Conservation (phyloP, 2,797 vertebrate genomes). For the Okamejei kenojei region DNA sequence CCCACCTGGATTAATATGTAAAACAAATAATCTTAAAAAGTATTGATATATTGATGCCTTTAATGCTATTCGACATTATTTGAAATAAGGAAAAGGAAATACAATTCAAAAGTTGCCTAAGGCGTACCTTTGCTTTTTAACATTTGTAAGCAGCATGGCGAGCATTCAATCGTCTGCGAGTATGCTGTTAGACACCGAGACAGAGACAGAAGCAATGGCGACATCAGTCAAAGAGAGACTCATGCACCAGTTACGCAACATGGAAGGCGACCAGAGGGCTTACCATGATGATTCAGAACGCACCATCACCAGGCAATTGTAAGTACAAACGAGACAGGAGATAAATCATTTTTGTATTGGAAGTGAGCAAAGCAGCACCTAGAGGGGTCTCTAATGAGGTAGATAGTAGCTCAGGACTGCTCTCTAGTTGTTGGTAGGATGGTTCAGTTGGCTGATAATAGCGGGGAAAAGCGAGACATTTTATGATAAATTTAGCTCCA, state of each 20-base stretch:
- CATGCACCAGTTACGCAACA: constrained; percentile 50
- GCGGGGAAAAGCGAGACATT: too few relatives aligned
- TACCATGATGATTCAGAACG: constrained; percentile 40
- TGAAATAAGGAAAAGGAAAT: not conserved
- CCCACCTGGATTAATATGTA: not conserved
- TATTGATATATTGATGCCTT: not conserved
- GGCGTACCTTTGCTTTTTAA: not conserved
- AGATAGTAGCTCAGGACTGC: too few relatives aligned
- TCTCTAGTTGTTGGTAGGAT: too few relatives aligned
- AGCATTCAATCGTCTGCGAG: not conserved
- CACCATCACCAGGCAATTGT: constrained; percentile 50
- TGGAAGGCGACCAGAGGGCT: constrained; percentile 44
- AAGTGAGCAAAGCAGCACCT: not conserved
- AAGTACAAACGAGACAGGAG: constrained; percentile 42
- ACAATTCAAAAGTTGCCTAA: not conserved
- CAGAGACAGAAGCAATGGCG: constrained; percentile 39
- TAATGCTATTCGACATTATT: not conserved
- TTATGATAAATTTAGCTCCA: not conserved
- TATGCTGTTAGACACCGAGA: not conserved
- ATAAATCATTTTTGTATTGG: not conserved
- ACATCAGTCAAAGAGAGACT: constrained; percentile 47
- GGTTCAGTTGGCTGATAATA: not conserved
- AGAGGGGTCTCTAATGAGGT: not conserved
- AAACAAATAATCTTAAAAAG: not conserved
- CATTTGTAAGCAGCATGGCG: not conserved